Base-by-base conservation (phyloP, 2,888 invertebrate genomes). In the Luffia ferchaultella region DNA sequence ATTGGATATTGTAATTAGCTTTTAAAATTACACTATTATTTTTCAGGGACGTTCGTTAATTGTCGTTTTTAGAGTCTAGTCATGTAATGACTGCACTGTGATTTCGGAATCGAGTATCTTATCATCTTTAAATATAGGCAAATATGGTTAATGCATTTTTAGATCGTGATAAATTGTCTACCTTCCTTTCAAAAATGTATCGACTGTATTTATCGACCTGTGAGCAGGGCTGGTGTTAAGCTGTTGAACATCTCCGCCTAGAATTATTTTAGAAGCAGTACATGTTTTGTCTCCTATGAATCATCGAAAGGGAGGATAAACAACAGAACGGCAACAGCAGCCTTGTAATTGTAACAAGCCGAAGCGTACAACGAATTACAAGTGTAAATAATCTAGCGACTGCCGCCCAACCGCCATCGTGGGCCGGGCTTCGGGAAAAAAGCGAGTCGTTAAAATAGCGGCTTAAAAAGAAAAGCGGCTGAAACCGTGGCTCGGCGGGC, bases 401-500 rank as follows among this genome's bases (percentile, higher is more conserved):
- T 68, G 73, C 74, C 82, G 80, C 82, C 83, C 84, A 80, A 70
- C 80, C 77, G 65, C 69, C 72, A 68, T 67, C 74, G 83, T 77
- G 82, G 83, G 83, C 65, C 54, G 82, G 82, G 78, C 82, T 73
- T 72, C 71, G 69, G 50, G 52, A 73, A 65, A 71, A 76, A 77
- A 68, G 49, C 49, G 68, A 76, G 77, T 79, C 80, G 78, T 82
- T 82, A 80, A 82, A 83, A 80, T 75, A 78, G 70, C 76, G 73
- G 76, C 80, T 83, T 83, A 79, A 82, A 80, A 83, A 82, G 83
- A 82, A 83, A 83, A 83, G 78, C 79, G 78, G 16, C 82, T 83
- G 80, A 83, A 83, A 78, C 78, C 79, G 79, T 77, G 78, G 76
- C 73, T 77, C 78, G 73, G 75, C 64, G 73, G 76, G 76, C 77